Evolutionary conservation across 2,797 vertebrate species (phyloP), one percentile per base, ranked within the genome.

Genomic region (Sternotherus odoratus): DNA sequence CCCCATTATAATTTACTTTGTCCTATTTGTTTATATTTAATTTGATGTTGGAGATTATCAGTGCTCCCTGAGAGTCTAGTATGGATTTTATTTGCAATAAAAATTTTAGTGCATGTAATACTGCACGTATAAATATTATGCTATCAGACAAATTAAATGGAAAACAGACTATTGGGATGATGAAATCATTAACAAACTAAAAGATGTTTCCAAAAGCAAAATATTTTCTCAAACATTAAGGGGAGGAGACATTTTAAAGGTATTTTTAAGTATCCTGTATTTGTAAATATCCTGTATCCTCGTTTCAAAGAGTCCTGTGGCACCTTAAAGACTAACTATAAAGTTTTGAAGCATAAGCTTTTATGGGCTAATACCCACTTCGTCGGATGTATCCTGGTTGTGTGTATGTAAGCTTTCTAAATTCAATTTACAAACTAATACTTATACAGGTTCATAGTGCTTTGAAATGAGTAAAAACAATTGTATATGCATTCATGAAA

Each of bases 211-310:
- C 39, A 88, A 88, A 4, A 33, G 12, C 33, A 7, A 2, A 82
- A 87, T 88, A 53, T 72, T 5, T 57, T 92, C 53, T 63, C 36
- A 63, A 2, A 66, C 19, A 21, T 83, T 82, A 93, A 8, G 43
- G 4, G 88, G 77, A 26, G 3, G 2, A 83, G 30, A 92, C 43
- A 63, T 16, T 86, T 1, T 51, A 13, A 84, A 89, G 12, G n/a
- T 60, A 39, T 69, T 11, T 69, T 0, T 5, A 69, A 72, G 6
- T 33, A 77, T 72, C 63, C 0, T 1, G n/a, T n/a, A n/a, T n/a
- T n/a, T n/a, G n/a, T n/a, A n/a, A n/a, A n/a, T n/a, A n/a, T n/a
- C n/a, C n/a, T n/a, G n/a, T n/a, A n/a, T n/a, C n/a, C n/a, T n/a
- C n/a, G n/a, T n/a, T n/a, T n/a, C n/a, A n/a, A n/a, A n/a, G n/a